Conservation (phyloP, 2,797 vertebrate genomes). For the Sebastes taczanowskii region DNA sequence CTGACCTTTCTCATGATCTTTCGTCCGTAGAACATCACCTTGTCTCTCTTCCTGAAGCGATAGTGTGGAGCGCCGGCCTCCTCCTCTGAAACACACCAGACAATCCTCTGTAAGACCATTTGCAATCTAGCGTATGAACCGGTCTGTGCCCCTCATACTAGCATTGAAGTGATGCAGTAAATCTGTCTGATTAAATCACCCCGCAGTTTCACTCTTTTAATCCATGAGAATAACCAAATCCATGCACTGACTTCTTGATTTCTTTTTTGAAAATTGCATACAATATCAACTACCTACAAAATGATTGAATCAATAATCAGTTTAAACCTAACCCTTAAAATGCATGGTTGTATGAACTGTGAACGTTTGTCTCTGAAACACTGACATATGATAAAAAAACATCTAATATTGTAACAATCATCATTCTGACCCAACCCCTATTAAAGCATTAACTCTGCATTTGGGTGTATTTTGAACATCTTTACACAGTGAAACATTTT, state of each 20-base stretch:
- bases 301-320: background rate
- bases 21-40: slow-evolving; percentile 93
- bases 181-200: background rate
- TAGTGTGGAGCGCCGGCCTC: slow-evolving; percentile 86
- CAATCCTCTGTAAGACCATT: background rate
- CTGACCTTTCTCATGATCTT: slow-evolving; percentile 96
- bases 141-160: background rate
- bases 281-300: background rate
- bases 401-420: background rate
- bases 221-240: background rate
- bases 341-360: background rate
- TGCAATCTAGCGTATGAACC: background rate
- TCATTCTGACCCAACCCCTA: too few relatives aligned
- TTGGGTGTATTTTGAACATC: background rate
- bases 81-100: slow-evolving; percentile 74
- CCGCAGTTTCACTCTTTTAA: background rate
- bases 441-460: background rate
- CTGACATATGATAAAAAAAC: background rate
- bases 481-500: background rate
- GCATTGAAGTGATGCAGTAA: background rate
- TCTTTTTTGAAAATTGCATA: background rate
- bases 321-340: background rate
- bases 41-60: slow-evolving; percentile 93
- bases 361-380: background rate
- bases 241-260: background rate